These are phyloP conservation scores for Scelioninae gen. 2 DNA, from an alignment of 2,888 invertebrate species.

Conservation along the genomic window DNA sequence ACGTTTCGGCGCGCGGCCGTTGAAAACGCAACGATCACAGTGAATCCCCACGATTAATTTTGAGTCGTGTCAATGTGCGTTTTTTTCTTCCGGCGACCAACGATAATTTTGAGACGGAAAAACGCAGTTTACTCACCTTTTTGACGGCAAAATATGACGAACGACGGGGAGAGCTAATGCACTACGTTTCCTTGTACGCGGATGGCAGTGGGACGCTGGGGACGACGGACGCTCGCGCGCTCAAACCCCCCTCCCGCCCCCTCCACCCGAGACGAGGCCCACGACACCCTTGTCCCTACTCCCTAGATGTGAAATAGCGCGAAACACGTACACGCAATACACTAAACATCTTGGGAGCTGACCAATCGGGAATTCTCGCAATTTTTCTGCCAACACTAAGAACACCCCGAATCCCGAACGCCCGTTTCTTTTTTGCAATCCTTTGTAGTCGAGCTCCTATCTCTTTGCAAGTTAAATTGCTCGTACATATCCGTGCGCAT, in stretches of 20 bases:
- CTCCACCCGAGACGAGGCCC: constrained; percentile 34
- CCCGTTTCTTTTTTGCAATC: neutral
- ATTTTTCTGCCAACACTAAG: constrained; percentile 26
- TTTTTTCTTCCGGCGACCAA: neutral
- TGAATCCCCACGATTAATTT: neutral
- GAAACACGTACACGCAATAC: constrained; percentile 46
- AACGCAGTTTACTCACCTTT: constrained; percentile 46
- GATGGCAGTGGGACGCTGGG: constrained; percentile 60
- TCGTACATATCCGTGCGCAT: neutral
- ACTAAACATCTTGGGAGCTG: constrained; percentile 25
- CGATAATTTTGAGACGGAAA: constrained; percentile 4
- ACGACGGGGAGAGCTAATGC: constrained; percentile 50
- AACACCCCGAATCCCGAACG: constrained; percentile 14
- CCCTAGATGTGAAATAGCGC: constrained; percentile 54
- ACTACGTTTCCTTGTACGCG: constrained; percentile 60
- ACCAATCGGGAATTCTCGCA: constrained; percentile 45
- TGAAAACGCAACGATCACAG: neutral
- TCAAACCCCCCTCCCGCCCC: constrained; percentile 19
- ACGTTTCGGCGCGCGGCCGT: constrained; percentile 22
- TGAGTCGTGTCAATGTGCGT: neutral
- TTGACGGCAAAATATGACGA: constrained; percentile 36
- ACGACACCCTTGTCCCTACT: constrained; percentile 53
- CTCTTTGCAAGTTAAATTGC: neutral
- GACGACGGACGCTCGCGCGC: constrained; percentile 54
- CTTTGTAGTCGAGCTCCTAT: constrained; percentile 5